Evolutionary conservation across 23 tunicate species (phyloP).

Genomic region (Ascidia mentula): DNA sequence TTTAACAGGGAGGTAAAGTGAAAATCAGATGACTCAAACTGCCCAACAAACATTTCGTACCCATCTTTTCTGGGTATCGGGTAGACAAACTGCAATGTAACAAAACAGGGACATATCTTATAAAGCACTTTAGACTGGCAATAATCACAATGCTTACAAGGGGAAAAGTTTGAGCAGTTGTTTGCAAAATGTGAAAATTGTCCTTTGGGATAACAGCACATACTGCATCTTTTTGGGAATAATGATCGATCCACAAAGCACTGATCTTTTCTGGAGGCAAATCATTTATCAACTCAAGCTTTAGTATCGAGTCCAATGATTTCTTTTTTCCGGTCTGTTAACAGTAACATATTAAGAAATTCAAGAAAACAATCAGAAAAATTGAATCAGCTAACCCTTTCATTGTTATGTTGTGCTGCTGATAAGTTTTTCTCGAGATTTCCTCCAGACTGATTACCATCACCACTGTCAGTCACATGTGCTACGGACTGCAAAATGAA

Average conservation of each 20-base stretch:
- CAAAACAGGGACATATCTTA: too few relatives aligned
- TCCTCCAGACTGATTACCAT: too few relatives aligned
- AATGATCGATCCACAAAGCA: slow-evolving; percentile 67
- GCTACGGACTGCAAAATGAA: too few relatives aligned
- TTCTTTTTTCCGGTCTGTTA: not conserved
- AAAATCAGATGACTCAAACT: slow-evolving; percentile 46
- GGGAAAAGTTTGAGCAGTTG: slow-evolving; percentile 26
- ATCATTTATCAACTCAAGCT: slow-evolving; percentile 42
- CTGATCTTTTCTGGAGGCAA: slow-evolving; percentile 47
- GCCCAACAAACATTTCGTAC: slow-evolving; percentile 90
- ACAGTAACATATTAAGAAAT: too few relatives aligned
- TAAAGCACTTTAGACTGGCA: not conserved
- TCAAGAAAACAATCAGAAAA: too few relatives aligned
- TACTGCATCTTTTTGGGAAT: slow-evolving; percentile 73
- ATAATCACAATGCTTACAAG: slow-evolving; percentile 32
- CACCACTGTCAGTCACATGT: too few relatives aligned
- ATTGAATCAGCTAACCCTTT: too few relatives aligned
- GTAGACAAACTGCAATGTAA: slow-evolving; percentile 56
- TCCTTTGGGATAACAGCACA: slow-evolving; percentile 72
- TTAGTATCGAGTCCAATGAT: slow-evolving; percentile 58
- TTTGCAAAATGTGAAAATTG: slow-evolving; percentile 21
- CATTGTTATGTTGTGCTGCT: not conserved
- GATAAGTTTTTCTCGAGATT: too few relatives aligned
- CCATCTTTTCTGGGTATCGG: slow-evolving; percentile 91
- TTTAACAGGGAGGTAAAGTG: slow-evolving; percentile 77